These are phyloP conservation scores for Bibio marci DNA, from an alignment of 2,888 invertebrate genomes.

Conservation along the genomic window DNA sequence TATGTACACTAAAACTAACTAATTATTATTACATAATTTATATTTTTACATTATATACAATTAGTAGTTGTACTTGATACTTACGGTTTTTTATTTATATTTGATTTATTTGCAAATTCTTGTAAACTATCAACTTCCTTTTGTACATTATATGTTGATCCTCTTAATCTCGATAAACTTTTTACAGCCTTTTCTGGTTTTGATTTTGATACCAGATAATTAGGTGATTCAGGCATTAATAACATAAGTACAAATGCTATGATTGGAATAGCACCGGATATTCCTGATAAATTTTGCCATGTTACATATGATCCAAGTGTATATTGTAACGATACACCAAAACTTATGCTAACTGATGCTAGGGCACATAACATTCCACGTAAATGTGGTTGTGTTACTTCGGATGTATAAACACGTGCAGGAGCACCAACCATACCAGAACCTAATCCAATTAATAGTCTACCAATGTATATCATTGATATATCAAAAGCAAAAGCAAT, in stretches of 20 bases:
- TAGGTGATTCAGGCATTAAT: slow-evolving; percentile 53
- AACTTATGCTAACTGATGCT: slow-evolving; percentile 52
- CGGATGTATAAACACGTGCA: slow-evolving; percentile 49
- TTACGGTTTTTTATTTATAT: slow-evolving; percentile 27
- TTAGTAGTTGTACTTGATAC: neutral
- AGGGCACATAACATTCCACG: slow-evolving; percentile 57
- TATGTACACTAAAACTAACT: too few species aligned
- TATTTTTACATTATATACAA: neutral
- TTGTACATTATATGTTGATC: slow-evolving; percentile 41
- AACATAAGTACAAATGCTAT: slow-evolving; percentile 41
- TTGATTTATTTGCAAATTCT: slow-evolving; percentile 42
- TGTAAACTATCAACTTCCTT: slow-evolving; percentile 43
- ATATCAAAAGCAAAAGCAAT: slow-evolving; percentile 40
- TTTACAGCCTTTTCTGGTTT: slow-evolving; percentile 39
- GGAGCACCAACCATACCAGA: slow-evolving; percentile 59
- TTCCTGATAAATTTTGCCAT: slow-evolving; percentile 46
- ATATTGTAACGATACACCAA: slow-evolving; percentile 48
- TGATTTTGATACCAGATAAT: slow-evolving; percentile 45
- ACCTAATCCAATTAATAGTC: slow-evolving; percentile 48
- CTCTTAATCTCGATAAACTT: slow-evolving; percentile 39
- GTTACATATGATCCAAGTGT: slow-evolving; percentile 39
- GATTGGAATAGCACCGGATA: slow-evolving; percentile 43
- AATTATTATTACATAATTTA: too few species aligned
- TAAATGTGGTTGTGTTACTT: slow-evolving; percentile 53
- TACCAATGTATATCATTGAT: slow-evolving; percentile 43